Evolutionary conservation across 2,888 invertebrate species (phyloP).

Genomic region (Papilio protenor): DNA sequence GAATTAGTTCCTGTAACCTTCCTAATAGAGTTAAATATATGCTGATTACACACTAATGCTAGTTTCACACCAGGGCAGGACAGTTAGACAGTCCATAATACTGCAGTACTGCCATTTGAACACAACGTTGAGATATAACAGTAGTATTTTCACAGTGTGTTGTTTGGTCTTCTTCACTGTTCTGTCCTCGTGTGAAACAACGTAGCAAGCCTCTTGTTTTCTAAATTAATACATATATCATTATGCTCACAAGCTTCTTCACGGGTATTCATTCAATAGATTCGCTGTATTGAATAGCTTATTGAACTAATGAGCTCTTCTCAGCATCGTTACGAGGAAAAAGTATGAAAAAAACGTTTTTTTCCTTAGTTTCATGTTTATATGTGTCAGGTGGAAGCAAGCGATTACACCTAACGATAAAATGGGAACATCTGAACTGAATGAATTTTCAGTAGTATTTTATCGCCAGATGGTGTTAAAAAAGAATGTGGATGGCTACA

Average conservation of each 20-base stretch:
- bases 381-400: conserved; percentile 1
- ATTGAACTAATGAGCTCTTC: conserved; percentile 4
- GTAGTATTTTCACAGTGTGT: too few species aligned
- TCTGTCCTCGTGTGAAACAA: background rate
- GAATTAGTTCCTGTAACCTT: conserved; percentile 39
- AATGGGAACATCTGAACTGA: background rate
- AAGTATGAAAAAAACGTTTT: background rate
- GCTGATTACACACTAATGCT: background rate
- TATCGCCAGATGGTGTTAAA: too few species aligned
- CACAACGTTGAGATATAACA: background rate
- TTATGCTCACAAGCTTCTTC: background rate
- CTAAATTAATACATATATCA: background rate
- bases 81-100: background rate
- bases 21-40: background rate
- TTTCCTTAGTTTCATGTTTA: background rate
- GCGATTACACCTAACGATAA: background rate
- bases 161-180: background rate
- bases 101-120: background rate
- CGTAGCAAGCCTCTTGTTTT: background rate
- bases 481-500: too few species aligned
- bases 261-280: conserved; percentile 2
- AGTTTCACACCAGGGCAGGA: background rate
- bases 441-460: too few species aligned
- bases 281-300: conserved; percentile 5
- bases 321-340: background rate